Evolutionary conservation across 2,113 vertebrate species (phyloP).

Genomic region (Halcyon senegalensis): DNA sequence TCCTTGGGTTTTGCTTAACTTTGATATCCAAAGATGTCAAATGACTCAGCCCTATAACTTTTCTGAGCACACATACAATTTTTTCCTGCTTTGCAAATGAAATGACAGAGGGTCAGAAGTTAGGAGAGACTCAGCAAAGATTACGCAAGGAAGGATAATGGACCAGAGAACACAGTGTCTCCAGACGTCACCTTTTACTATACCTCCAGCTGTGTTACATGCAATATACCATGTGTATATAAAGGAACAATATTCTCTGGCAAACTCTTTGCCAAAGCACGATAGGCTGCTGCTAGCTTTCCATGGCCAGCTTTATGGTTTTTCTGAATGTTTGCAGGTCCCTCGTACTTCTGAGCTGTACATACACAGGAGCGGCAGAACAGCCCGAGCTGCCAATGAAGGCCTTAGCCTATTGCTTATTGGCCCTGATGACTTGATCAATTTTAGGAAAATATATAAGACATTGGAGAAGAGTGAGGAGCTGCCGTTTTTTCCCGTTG

Average conservation of each 20-base stretch:
- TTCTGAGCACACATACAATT: background rate
- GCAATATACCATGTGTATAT: background rate
- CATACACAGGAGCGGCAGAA: constrained; percentile 92
- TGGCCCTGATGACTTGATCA: constrained; percentile 89
- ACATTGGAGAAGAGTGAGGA: constrained; percentile 90
- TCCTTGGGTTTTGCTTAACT: background rate
- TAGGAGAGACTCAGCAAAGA: background rate
- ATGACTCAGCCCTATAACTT: background rate
- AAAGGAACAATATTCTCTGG: background rate
- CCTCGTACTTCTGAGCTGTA: constrained; percentile 94
- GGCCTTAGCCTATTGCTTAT: constrained; percentile 91
- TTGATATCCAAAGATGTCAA: background rate
- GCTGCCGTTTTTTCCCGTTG: constrained; percentile 88
- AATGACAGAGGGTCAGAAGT: background rate
- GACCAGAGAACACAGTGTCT: background rate
- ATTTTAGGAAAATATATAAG: constrained; percentile 92
- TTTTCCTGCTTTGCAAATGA: background rate
- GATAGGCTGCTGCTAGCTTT: background rate
- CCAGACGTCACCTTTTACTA: background rate
- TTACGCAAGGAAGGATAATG: background rate
- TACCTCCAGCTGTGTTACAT: background rate
- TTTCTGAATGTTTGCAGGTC: constrained; percentile 75
- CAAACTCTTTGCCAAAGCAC: background rate
- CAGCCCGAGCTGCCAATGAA: constrained; percentile 88
- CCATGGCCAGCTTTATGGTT: background rate